Conservation (phyloP, 2,113 vertebrate genomes). For the Thunnus thynnus region DNA sequence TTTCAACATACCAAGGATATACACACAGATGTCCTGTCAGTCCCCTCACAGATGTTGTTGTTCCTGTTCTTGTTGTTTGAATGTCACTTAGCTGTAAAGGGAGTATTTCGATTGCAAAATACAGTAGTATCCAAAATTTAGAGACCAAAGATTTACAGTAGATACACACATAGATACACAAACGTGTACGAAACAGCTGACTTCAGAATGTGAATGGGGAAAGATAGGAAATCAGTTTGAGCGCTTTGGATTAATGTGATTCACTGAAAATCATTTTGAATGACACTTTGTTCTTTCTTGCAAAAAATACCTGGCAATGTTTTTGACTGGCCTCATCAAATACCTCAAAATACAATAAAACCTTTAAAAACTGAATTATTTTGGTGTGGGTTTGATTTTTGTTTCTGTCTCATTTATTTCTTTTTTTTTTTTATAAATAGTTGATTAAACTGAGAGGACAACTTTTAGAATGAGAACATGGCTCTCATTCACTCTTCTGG, state of each 20-base stretch:
- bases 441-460: too few relatives aligned
- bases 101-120: neutral
- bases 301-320: constrained; percentile 36
- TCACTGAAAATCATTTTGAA: neutral
- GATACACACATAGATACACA: neutral
- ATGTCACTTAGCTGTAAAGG: constrained; percentile 16
- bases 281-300: constrained; percentile 14
- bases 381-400: neutral
- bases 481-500: too few relatives aligned
- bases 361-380: constrained; percentile 14
- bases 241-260: constrained; percentile 21
- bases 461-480: too few relatives aligned
- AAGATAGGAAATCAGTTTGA: neutral
- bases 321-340: constrained; percentile 42
- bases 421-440: too few relatives aligned
- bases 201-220: neutral
- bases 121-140: constrained; percentile 7
- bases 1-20: constrained; percentile 2
- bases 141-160: constrained; percentile 16
- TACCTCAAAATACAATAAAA: constrained; percentile 62
- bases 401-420: too few relatives aligned
- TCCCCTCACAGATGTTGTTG: constrained; percentile 9
- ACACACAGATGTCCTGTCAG: neutral
- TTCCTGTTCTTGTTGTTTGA: constrained; percentile 21
- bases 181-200: neutral